A percentile compares a stretch with the other conserved stretches of the same genome.
Conservation (phyloP, 1,140 invertebrate genomes). For the Tyrophagus putrescentiae region DNA sequence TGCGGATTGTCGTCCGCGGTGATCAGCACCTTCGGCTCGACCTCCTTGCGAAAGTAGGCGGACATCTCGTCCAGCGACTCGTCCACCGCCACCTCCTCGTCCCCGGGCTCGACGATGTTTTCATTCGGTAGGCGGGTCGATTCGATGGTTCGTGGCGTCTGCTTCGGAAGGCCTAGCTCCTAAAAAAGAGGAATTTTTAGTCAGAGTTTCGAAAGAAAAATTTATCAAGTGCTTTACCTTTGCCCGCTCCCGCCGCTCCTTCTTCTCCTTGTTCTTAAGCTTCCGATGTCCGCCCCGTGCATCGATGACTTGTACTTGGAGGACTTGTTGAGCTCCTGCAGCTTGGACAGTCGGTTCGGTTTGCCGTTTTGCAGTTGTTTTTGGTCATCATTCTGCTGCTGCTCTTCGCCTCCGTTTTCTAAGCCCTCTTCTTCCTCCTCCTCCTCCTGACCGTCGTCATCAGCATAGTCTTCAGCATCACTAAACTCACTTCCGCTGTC, state of each 20-base stretch:
- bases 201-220: background rate
- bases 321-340: background rate
- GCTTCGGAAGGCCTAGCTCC: constrained; percentile 40
- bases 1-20: constrained; percentile 83
- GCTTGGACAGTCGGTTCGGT: too few species aligned
- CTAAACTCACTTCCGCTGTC: too few species aligned
- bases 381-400: too few species aligned
- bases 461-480: too few species aligned
- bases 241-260: background rate
- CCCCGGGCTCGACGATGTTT: constrained; percentile 61
- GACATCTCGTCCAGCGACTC: constrained; percentile 74
- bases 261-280: constrained; percentile 2
- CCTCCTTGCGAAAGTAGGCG: constrained; percentile 63
- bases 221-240: background rate
- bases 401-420: too few species aligned
- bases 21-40: constrained; percentile 83
- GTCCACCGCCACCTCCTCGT: constrained; percentile 58
- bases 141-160: constrained; percentile 79
- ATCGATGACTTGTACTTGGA: constrained; percentile 1
- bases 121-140: constrained; percentile 77
- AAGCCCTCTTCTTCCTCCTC: too few species aligned
- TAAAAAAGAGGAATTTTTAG: background rate
- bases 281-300: background rate
- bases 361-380: too few species aligned
- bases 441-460: too few species aligned